Evolutionary conservation across 1,140 invertebrate species (phyloP).

Genomic region (Bombus ignitus): DNA sequence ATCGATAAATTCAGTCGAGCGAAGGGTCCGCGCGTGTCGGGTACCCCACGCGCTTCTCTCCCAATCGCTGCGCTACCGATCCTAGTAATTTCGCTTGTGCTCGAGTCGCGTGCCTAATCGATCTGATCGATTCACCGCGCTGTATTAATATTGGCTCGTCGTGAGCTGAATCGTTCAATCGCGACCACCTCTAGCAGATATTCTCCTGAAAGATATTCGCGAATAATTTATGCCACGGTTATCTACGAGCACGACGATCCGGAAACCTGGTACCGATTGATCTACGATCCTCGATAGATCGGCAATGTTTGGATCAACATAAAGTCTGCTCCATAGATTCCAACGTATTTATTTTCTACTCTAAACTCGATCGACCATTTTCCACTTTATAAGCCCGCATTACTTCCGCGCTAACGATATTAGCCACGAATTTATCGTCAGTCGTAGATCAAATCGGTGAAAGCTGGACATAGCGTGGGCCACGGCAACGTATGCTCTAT

Average conservation of each 20-base stretch:
- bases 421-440: slow-evolving; percentile 50
- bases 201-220: slow-evolving; percentile 2
- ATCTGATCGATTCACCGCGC: slow-evolving; percentile 26
- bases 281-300: not conserved
- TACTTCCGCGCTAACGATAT: not conserved
- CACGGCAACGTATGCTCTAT: slow-evolving; percentile 5
- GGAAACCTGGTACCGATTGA: not conserved
- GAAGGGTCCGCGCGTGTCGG: slow-evolving; percentile 12
- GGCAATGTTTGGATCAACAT: slow-evolving; percentile 9
- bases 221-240: slow-evolving; percentile 34
- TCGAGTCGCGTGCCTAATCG: slow-evolving; percentile 25
- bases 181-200: not conserved
- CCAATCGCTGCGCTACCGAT: slow-evolving; percentile 24
- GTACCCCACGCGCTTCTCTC: not conserved
- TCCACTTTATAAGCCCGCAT: not conserved
- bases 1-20: slow-evolving; percentile 33
- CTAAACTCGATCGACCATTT: not conserved
- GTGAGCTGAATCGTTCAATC: slow-evolving; percentile 26
- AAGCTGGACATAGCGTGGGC: slow-evolving; percentile 49
- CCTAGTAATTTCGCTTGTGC: slow-evolving; percentile 42
- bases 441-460: slow-evolving; percentile 40
- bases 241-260: not conserved
- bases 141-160: slow-evolving; percentile 37
- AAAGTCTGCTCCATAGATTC: not conserved
- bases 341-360: not conserved